Base-by-base conservation (phyloP, 2,888 invertebrate genomes). In the Idaea straminata region DNA sequence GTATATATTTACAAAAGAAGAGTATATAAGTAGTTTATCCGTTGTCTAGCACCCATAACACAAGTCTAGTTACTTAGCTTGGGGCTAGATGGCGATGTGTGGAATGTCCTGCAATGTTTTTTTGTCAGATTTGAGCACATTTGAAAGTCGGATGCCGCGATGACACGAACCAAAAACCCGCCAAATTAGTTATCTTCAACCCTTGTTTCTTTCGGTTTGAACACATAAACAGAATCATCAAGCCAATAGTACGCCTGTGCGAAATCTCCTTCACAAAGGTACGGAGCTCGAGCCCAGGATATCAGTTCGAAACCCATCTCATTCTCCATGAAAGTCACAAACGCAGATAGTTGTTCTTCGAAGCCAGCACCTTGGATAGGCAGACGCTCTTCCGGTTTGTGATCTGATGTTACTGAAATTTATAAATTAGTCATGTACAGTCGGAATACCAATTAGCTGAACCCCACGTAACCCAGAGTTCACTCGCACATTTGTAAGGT, bases 221-320 rank as follows among this genome's bases (percentile, higher is more conserved):
- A 93, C 59, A 98, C 95, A 83, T 98, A 98, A n/a, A 99, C 93
- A 35, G 96, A 96, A 89, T 99, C 99, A 77, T 97, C 96, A 62
- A 99, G 94, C 95, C 97, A 97, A 89, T 98, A 99, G 90, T 96
- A 97, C 0, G 97, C 96, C 86, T 97, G 97, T 61, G 96, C 94
- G 73, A 99, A 94, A 87, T 99, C 99, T 0, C 99, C 99, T 89
- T 99, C 99, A 88, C 99, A 99, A 58, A 99, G 93, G 85, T 99
- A 99, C 0, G 99, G 99, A 59, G 98, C 95, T 77, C 97, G 95
- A 13, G 97, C 95, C 97, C 99, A 99, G 5, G 95, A 94, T 61
- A 96, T 94, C 59, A 99, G 94, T 66, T 95, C 93, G 85, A 97
- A 97, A 4, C 97, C 97, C 0, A 96, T 96, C 69, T 94, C 92